Base-by-base conservation (phyloP, 2,888 invertebrate species). In the Drosophila mercatorum region DNA sequence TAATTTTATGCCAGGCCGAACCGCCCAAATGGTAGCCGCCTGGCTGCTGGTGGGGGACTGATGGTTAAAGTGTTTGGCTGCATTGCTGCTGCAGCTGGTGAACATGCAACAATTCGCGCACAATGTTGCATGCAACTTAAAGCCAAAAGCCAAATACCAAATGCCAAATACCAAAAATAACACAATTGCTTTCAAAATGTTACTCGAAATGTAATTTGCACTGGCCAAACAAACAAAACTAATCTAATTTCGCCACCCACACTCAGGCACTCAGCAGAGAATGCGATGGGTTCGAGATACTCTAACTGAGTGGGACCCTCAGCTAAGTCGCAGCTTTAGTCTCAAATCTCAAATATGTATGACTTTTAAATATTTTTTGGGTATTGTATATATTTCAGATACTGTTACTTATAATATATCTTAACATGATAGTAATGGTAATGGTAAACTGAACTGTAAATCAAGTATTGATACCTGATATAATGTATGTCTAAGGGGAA, bases 1-100 rank as follows among this genome's bases (percentile, higher is more conserved):
- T 58, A 74, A 80, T 81, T 85, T 74, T 28, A 36, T 60, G 72
- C 59, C 51, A 56, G 57, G 47, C 40, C 66, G 41, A 64, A 60
- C 52, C 70, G 61, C 55, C 41, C 43, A 61, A 68, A 60, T 52
- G 47, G 38, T 44, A 72, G 22, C 14, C 22, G 31, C 5, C 31
- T 31, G 31, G 31, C 31, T 3, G 31, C 28, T 8, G 52, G 43
- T 14, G 38, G 51, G 14, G 26, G 22, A 36, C 31, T 34, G 59
- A n/a, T 59, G 56, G 53, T 71, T 68, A 58, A 60, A 62, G 62
- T 52, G 34, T 31, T 22, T 59, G 58, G 71, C 56, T 71, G 65
- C 65, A 47, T 63, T 59, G 62, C 34, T 40, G 61, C 36, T 17
- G 52, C 58, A 55, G 57, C 55, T 47, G 69, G 43, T 53, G 40